Conservation (phyloP, 2,888 invertebrate genomes). For the Ypsolopha scabrella region DNA sequence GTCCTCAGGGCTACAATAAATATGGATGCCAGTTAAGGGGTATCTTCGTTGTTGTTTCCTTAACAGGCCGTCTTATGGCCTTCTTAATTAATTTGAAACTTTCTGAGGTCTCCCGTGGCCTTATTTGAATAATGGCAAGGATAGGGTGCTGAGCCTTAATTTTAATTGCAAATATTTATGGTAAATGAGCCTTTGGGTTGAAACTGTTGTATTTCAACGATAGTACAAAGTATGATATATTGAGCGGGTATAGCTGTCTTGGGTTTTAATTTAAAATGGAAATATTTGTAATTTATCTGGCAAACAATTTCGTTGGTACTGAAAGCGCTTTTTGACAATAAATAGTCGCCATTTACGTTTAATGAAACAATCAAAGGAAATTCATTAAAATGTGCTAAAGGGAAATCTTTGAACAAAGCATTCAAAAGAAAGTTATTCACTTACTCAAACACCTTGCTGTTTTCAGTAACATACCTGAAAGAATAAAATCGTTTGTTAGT, state of each 20-base stretch:
- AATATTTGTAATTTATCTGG: too few relatives aligned
- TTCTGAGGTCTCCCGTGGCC: conserved; percentile 67
- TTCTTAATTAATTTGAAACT: conserved; percentile 71
- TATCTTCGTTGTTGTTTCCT: conserved; percentile 63
- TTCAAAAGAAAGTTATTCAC: too few relatives aligned
- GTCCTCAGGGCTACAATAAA: conserved; percentile 53
- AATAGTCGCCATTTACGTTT: too few relatives aligned
- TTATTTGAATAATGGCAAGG: conserved; percentile 66
- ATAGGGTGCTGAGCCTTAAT: conserved; percentile 62
- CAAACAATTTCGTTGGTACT: too few relatives aligned
- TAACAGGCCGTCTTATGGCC: conserved; percentile 67
- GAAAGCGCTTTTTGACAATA: too few relatives aligned
- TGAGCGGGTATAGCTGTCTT: conserved; percentile 21
- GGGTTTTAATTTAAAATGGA: background rate
- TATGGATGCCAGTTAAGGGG: conserved; percentile 47
- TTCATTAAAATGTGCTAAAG: too few relatives aligned
- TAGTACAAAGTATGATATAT: conserved; percentile 59
- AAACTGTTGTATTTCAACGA: conserved; percentile 28
- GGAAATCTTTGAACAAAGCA: too few relatives aligned
- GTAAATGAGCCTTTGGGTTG: conserved; percentile 46
- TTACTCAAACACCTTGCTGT: too few relatives aligned
- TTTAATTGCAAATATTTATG: conserved; percentile 71
- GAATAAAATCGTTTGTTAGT: too few relatives aligned
- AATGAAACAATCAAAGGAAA: too few relatives aligned
- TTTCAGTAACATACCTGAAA: too few relatives aligned